These are phyloP conservation scores for Ectropis crepuscularia DNA, from an alignment of 2,888 invertebrate genomes.

Conservation along the genomic window DNA sequence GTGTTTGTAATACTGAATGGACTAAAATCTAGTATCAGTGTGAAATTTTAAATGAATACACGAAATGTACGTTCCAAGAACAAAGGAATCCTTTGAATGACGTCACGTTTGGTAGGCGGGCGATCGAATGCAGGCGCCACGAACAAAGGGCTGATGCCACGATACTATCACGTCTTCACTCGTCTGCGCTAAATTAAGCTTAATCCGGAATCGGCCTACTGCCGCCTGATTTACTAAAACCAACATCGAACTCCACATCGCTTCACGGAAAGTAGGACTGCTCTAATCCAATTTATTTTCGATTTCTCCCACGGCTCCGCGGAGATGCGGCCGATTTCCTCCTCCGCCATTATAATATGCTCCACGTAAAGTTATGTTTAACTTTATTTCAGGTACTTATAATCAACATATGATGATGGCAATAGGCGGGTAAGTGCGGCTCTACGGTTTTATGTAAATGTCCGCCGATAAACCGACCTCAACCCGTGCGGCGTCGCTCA, in stretches of 20 bases:
- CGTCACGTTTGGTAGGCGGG: conserved; percentile 37
- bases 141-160: conserved; percentile 49
- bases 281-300: conserved; percentile 37
- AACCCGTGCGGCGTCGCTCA: conserved; percentile 73
- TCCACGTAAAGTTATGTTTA: conserved; percentile 46
- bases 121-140: conserved; percentile 31
- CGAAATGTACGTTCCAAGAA: conserved; percentile 19
- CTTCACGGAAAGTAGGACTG: conserved; percentile 33
- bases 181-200: conserved; percentile 54
- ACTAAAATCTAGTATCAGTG: conserved; percentile 20
- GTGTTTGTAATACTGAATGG: conserved; percentile 37
- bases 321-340: conserved; percentile 28
- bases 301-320: conserved; percentile 30
- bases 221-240: conserved; percentile 44
- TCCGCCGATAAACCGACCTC: conserved; percentile 76
- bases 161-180: conserved; percentile 38
- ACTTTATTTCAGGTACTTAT: conserved; percentile 61
- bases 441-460: conserved; percentile 80
- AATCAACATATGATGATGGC: conserved; percentile 64
- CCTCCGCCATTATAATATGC: conserved; percentile 17
- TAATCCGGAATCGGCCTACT: conserved; percentile 46
- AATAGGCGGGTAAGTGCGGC: conserved; percentile 67
- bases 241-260: conserved; percentile 39
- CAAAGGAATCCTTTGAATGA: conserved; percentile 38
- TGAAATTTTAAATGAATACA: conserved; percentile 6